Conservation (phyloP, 2,888 invertebrate genomes). For the Autographa gamma region DNA sequence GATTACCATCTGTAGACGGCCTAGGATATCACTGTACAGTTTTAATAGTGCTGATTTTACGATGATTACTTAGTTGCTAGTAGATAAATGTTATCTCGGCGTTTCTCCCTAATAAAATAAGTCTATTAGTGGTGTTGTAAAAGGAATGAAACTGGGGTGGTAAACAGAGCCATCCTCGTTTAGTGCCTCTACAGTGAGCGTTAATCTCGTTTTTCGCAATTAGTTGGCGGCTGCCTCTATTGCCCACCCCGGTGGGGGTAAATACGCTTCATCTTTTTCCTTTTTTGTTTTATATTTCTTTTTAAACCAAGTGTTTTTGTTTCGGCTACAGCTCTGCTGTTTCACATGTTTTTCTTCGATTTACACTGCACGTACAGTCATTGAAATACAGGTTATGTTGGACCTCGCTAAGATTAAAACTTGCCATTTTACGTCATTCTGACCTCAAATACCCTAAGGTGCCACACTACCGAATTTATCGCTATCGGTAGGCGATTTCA, state of each 20-base stretch:
- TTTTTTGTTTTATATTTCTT: constrained; percentile 72
- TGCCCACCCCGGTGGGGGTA: constrained; percentile 74
- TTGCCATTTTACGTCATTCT: constrained; percentile 18
- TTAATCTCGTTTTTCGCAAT: constrained; percentile 87
- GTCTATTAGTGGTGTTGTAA: constrained; percentile 82
- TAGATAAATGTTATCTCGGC: constrained; percentile 77
- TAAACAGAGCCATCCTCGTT: constrained; percentile 80
- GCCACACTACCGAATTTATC: background rate
- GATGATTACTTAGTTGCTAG: constrained; percentile 79
- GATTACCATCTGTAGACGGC: constrained; percentile 30
- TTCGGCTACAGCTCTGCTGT: constrained; percentile 63
- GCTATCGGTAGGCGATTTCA: constrained; percentile 13
- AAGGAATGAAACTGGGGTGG: constrained; percentile 77
- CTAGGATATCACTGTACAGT: constrained; percentile 47
- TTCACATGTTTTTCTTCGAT: constrained; percentile 65
- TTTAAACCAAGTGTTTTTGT: constrained; percentile 71
- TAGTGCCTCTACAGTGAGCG: constrained; percentile 81
- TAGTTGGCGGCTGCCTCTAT: constrained; percentile 81
- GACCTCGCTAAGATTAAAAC: constrained; percentile 27
- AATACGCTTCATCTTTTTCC: constrained; percentile 75
- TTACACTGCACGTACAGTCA: constrained; percentile 54
- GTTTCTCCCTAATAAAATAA: constrained; percentile 81
- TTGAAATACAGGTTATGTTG: constrained; percentile 57
- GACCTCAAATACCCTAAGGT: background rate
- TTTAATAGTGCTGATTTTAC: constrained; percentile 73